These are phyloP conservation scores for Himalopsyche kuldschensis DNA, from an alignment of 2,888 invertebrate species.

Conservation along the genomic window DNA sequence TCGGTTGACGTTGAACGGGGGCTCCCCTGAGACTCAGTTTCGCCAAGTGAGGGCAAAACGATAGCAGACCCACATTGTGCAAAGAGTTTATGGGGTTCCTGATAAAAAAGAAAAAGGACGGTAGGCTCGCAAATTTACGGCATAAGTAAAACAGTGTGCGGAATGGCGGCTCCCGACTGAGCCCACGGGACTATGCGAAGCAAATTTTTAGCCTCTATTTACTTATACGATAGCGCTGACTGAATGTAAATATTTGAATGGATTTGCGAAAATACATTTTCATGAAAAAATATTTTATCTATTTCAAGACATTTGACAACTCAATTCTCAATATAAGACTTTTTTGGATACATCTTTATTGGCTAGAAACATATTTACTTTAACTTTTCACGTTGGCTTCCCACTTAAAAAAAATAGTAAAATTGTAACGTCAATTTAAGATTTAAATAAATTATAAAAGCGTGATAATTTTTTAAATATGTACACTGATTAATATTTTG, in stretches of 20 bases:
- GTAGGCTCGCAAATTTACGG: background rate
- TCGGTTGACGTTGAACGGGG: constrained; percentile 46
- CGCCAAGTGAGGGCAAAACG: constrained; percentile 46
- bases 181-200: background rate
- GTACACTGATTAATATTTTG: too few relatives aligned
- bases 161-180: background rate
- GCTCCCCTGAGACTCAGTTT: constrained; percentile 49
- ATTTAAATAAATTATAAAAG: too few relatives aligned
- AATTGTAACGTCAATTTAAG: too few relatives aligned
- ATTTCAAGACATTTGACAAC: background rate
- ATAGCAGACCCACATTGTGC: constrained; percentile 45
- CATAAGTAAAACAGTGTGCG: background rate
- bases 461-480: too few relatives aligned
- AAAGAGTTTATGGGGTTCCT: constrained; percentile 47
- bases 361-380: too few relatives aligned
- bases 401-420: too few relatives aligned
- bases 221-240: background rate
- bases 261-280: background rate
- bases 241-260: constrained; percentile 17
- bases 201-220: background rate
- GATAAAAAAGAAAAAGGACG: constrained; percentile 35
- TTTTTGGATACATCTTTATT: too few relatives aligned
- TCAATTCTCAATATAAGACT: background rate
- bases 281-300: background rate
- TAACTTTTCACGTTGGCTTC: too few relatives aligned